These are phyloP conservation scores for Entomobrya proxima DNA, from an alignment of 2,888 invertebrate genomes.

Conservation along the genomic window DNA sequence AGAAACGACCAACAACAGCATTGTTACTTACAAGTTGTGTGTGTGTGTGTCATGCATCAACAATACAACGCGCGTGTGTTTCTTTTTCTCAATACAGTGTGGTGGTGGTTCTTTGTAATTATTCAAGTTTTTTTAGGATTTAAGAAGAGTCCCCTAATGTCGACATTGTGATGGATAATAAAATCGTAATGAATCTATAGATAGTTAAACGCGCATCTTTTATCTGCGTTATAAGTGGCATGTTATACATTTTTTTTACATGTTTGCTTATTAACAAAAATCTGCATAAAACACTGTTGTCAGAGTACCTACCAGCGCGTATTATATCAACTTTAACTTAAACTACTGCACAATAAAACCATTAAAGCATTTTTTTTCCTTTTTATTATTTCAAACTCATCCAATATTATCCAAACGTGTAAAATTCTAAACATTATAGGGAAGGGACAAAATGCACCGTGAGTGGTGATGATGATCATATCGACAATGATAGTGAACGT, in stretches of 20 bases:
- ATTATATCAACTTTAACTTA: too few species aligned
- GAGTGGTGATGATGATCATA: constrained; percentile 46
- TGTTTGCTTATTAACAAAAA: too few species aligned
- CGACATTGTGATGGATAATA: not conserved
- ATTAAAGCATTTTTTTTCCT: not conserved
- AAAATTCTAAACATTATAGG: constrained; percentile 22
- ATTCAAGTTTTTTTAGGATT: constrained; percentile 10
- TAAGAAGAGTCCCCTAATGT: constrained; percentile 11
- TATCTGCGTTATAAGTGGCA: too few species aligned
- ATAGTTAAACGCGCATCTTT: not conserved
- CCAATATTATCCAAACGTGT: constrained; percentile 24
- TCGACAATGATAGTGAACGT: constrained; percentile 48
- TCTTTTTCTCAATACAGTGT: not conserved
- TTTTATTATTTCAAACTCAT: constrained; percentile 4
- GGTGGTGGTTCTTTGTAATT: not conserved
- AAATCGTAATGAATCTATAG: constrained; percentile 1
- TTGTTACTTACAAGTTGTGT: not conserved
- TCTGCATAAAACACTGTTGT: not conserved
- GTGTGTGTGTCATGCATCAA: not conserved
- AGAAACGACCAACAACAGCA: not conserved
- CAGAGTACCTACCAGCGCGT: not conserved
- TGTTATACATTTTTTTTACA: too few species aligned
- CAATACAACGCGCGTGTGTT: not conserved
- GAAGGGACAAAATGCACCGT: constrained; percentile 58
- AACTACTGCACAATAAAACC: not conserved